Evolutionary conservation across 2,888 invertebrate species (phyloP).

Genomic region (Malacosoma neustria): DNA sequence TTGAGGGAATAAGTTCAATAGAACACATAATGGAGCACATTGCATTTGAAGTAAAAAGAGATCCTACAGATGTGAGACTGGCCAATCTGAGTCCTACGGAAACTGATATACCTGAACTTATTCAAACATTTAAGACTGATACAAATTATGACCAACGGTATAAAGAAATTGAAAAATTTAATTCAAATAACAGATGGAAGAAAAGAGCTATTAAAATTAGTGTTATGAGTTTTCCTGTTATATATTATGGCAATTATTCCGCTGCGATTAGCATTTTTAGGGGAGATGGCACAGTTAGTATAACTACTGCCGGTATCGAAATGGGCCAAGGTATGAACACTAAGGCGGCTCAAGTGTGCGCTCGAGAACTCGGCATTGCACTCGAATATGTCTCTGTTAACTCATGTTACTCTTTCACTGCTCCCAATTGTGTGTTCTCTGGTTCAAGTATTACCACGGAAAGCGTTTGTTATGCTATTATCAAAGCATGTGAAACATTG

Average conservation of each 20-base stretch:
- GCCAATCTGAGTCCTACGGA: slow-evolving; percentile 67
- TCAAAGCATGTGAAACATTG: slow-evolving; percentile 76
- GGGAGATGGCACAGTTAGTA: slow-evolving; percentile 80
- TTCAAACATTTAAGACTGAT: slow-evolving; percentile 67
- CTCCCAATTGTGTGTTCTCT: slow-evolving; percentile 77
- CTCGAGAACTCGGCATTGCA: slow-evolving; percentile 81
- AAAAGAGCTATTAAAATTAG: slow-evolving; percentile 80
- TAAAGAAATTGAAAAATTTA: slow-evolving; percentile 70
- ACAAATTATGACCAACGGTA: slow-evolving; percentile 71
- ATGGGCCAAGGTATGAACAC: slow-evolving; percentile 89
- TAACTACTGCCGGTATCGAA: slow-evolving; percentile 81
- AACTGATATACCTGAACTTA: slow-evolving; percentile 62
- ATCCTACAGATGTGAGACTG: slow-evolving; percentile 73
- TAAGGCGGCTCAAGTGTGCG: slow-evolving; percentile 85
- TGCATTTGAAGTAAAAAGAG: slow-evolving; percentile 69
- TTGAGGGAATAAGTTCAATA: slow-evolving; percentile 74
- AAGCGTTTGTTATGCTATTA: slow-evolving; percentile 67
- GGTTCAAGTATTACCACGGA: slow-evolving; percentile 82
- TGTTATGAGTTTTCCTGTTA: slow-evolving; percentile 79
- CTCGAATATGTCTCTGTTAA: slow-evolving; percentile 76
- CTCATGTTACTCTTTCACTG: slow-evolving; percentile 71
- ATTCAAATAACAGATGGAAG: slow-evolving; percentile 82
- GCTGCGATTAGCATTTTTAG: slow-evolving; percentile 79
- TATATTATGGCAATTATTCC: slow-evolving; percentile 70
- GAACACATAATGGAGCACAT: slow-evolving; percentile 83